Evolutionary conservation across 2,113 vertebrate genomes (phyloP), one percentile per base, ranked within the genome.

Genomic region (Orycteropus afer): DNA sequence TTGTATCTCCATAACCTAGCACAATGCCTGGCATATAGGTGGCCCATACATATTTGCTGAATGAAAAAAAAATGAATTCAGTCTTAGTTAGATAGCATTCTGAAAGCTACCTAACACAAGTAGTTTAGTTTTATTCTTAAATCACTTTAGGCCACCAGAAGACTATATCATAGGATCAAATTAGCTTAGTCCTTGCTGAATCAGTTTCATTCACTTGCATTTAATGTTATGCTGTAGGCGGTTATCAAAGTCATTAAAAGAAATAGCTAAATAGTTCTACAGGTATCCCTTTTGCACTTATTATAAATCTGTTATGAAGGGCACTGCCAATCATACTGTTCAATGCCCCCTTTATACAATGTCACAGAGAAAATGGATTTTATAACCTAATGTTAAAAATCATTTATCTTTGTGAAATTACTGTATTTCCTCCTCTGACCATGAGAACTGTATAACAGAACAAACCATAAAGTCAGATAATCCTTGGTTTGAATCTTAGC

Each of bases 161-260:
- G 57, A 49, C 32, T 96, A 29, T 85, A 93, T 81, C 80, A 71
- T 45, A 69, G 32, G 27, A 89, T 71, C 25, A 4, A 65, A 94
- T 91, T 96, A 90, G 83, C 32, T 86, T 79, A 89, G 37, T 80
- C 80, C 93, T 91, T 86, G 84, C 95, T 94, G 85, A 96, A 93
- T 95, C 80, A 91, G 84, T 95, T 97, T 94, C 71, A 94, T 40
- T 96, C n/a, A 88, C 65, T 92, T 86, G 40, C 59, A 96, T 94
- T 89, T 89, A 94, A 90, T 93, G 57, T 63, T 94, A 93, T 90
- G 57, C 49, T 93, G 93, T 94, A 93, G 86, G 88, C n/a, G 63
- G 45, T 96, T 95, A 89, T 90, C 51, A 92, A 94, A 97, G 87
- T 92, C 88, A 94, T 97, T 94, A 85, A 89, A 94, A 90, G n/a